Evolutionary conservation across 2,888 invertebrate genomes (phyloP).

Genomic region (Shargacucullia verbasci): DNA sequence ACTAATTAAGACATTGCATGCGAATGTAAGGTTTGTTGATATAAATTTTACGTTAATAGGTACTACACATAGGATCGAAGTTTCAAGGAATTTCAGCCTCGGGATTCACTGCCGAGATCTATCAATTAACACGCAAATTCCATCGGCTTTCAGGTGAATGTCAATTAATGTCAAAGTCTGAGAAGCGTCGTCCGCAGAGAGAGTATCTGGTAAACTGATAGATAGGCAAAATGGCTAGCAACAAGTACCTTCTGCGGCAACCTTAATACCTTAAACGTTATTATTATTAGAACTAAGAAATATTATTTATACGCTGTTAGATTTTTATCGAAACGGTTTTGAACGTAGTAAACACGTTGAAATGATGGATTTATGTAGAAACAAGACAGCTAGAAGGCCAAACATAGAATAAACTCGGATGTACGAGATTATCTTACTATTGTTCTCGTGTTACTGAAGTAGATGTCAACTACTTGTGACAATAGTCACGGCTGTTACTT

Average conservation of each 20-base stretch:
- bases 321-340: conserved; percentile 38
- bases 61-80: conserved; percentile 38
- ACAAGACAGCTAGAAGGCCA: conserved; percentile 39
- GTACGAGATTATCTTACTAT: conserved; percentile 51
- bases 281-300: conserved; percentile 24
- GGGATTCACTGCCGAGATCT: conserved; percentile 74
- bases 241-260: conserved; percentile 49
- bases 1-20: conserved; percentile 15
- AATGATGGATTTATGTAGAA: conserved; percentile 42
- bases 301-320: conserved; percentile 24
- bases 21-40: neutral
- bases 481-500: conserved; percentile 34
- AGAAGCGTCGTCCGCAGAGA: conserved; percentile 64
- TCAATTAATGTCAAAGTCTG: conserved; percentile 79
- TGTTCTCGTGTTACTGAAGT: conserved; percentile 42
- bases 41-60: conserved; percentile 6
- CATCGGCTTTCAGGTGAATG: conserved; percentile 80
- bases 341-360: conserved; percentile 43
- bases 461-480: conserved; percentile 16
- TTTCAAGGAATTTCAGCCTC: conserved; percentile 55
- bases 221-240: conserved; percentile 55
- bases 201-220: conserved; percentile 57
- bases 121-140: conserved; percentile 82
- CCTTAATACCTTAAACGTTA: conserved; percentile 40
- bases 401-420: conserved; percentile 43